Conservation (phyloP, 2,113 vertebrate species). For the Hippocampus mohnikei region DNA sequence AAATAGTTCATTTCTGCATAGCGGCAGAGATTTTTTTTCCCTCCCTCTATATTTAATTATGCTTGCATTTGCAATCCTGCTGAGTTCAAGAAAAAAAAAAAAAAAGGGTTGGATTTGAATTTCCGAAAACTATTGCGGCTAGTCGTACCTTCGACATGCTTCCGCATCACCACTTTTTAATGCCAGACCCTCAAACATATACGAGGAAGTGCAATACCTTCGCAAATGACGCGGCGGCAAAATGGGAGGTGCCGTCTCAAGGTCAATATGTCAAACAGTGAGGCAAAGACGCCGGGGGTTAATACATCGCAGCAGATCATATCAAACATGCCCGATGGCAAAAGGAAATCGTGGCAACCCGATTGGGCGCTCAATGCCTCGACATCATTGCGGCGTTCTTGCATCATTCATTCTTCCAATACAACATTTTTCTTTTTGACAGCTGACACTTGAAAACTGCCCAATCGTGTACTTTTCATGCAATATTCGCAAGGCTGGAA, state of each 20-base stretch:
- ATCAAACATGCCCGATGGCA: neutral
- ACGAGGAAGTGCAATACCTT: neutral
- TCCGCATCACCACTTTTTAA: neutral
- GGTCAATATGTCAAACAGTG: neutral
- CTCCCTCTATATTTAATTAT: neutral
- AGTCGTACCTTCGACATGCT: neutral
- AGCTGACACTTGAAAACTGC: neutral
- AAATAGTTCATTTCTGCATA: neutral
- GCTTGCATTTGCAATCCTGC: neutral
- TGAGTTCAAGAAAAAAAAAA: neutral
- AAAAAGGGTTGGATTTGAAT: neutral
- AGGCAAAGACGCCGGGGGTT: neutral
- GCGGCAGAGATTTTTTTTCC: neutral
- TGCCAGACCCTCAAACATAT: neutral
- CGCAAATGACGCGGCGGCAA: neutral
- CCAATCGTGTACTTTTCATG: too few relatives aligned
- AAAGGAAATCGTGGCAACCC: neutral
- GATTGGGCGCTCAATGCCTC: neutral
- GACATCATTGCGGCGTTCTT: neutral
- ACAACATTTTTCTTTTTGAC: neutral
- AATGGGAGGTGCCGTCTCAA: neutral
- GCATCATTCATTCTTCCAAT: neutral
- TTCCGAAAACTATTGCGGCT: neutral
- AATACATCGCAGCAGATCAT: neutral
- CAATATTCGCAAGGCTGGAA: too few relatives aligned